A percentile compares a stretch with the other conserved stretches of the same genome.
phyloP scores from a whole-genome alignment of 2,888 invertebrate species.

The Camponotus fellah region DNA sequence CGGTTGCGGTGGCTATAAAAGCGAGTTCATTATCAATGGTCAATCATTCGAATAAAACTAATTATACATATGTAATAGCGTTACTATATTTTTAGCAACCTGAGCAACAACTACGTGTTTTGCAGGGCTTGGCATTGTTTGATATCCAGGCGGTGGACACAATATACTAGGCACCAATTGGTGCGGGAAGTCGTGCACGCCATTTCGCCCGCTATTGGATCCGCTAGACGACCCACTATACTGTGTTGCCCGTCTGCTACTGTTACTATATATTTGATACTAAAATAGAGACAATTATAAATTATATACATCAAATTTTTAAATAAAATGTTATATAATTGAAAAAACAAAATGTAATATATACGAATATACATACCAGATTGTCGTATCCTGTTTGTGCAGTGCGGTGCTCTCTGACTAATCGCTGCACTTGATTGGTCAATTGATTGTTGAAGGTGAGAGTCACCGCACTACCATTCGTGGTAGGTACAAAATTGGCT shows the following conservation, averaged over 20 bases:
- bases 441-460: constrained; percentile 97
- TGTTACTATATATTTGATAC: constrained; percentile 93
- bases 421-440: constrained; percentile 91
- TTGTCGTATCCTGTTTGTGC: constrained; percentile 90
- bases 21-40: not conserved
- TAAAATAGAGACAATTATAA: constrained; percentile 82
- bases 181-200: constrained; percentile 93
- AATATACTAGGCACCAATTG: constrained; percentile 97
- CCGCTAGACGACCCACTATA: constrained; percentile 89
- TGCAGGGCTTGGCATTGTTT: constrained; percentile 91
- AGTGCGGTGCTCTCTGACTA: constrained; percentile 91
- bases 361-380: constrained; percentile 86
- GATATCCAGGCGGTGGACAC: constrained; percentile 94
- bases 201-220: constrained; percentile 83
- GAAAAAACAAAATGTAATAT: not conserved
- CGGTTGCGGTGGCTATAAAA: constrained; percentile 87
- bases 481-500: constrained; percentile 92
- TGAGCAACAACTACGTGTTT: constrained; percentile 90
- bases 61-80: not conserved
- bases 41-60: not conserved
- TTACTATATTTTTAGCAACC: constrained; percentile 68
- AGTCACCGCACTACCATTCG: constrained; percentile 93
- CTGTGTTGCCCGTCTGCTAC: constrained; percentile 87
- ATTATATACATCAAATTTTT: constrained; percentile 5
- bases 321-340: not conserved